phyloP scores from a whole-genome alignment of 2,113 vertebrate genomes.

The Trogon surrucura region DNA sequence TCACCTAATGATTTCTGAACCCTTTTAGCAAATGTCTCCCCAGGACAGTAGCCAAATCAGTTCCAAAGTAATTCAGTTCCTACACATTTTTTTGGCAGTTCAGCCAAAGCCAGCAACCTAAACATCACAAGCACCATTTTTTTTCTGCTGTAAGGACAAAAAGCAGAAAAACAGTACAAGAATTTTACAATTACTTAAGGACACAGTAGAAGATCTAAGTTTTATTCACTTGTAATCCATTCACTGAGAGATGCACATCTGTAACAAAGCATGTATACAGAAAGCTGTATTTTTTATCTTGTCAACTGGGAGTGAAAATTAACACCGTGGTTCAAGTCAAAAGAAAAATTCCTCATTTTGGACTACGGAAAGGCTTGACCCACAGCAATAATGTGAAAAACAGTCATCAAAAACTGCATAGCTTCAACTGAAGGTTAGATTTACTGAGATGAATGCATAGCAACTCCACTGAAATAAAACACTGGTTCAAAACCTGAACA shows the following conservation, averaged over 20 bases:
- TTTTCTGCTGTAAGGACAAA: background rate
- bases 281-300: background rate
- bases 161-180: background rate
- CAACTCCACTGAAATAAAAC: background rate
- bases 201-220: background rate
- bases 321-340: background rate
- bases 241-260: background rate
- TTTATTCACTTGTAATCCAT: background rate
- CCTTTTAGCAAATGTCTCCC: background rate
- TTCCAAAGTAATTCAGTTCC: background rate
- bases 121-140: background rate
- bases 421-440: background rate
- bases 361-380: background rate
- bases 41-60: background rate
- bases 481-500: background rate
- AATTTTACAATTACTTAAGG: background rate
- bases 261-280: background rate
- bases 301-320: background rate
- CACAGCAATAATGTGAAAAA: background rate
- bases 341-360: background rate
- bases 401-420: background rate
- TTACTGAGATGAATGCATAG: background rate
- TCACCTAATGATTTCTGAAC: background rate
- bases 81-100: background rate
- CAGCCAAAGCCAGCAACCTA: background rate